phyloP scores from a whole-genome alignment of 2,113 vertebrate species.

The Alouatta palliata region DNA sequence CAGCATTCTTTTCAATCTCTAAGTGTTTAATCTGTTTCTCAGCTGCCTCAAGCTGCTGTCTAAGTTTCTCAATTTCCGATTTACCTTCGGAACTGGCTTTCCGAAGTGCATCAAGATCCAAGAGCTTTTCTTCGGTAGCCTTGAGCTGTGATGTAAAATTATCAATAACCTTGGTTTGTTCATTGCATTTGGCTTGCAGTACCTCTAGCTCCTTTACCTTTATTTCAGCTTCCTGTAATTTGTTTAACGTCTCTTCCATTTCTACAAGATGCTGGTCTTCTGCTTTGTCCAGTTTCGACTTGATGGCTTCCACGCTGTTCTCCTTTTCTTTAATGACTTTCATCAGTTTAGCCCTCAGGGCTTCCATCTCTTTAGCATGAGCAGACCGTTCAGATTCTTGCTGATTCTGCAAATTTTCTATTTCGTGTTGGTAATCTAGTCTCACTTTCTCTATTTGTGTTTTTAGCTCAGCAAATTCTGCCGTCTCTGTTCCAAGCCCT shows the following conservation, averaged over 20 bases:
- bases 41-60: conserved; percentile 87
- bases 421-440: conserved; percentile 85
- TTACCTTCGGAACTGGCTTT: conserved; percentile 91
- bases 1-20: conserved; percentile 85
- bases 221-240: conserved; percentile 92
- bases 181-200: conserved; percentile 83
- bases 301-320: conserved; percentile 87
- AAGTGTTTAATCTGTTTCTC: conserved; percentile 86
- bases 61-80: conserved; percentile 88
- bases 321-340: conserved; percentile 90
- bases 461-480: conserved; percentile 90
- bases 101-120: conserved; percentile 86
- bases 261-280: conserved; percentile 98
- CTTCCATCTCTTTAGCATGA: conserved; percentile 84
- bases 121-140: conserved; percentile 87
- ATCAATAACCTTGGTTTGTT: conserved; percentile 86
- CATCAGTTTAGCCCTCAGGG: conserved; percentile 84
- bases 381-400: conserved; percentile 83
- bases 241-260: conserved; percentile 96
- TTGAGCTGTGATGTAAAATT: conserved; percentile 85
- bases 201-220: conserved; percentile 95
- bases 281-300: conserved; percentile 88
- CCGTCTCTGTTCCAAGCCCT: conserved; percentile 85
- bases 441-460: conserved; percentile 90
- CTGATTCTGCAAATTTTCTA: conserved; percentile 84